A percentile compares a stretch with the other conserved stretches of the same genome.
These are phyloP conservation scores for Tenrec ecaudatus DNA, from an alignment of 2,113 vertebrate species.

Conservation along the genomic window DNA sequence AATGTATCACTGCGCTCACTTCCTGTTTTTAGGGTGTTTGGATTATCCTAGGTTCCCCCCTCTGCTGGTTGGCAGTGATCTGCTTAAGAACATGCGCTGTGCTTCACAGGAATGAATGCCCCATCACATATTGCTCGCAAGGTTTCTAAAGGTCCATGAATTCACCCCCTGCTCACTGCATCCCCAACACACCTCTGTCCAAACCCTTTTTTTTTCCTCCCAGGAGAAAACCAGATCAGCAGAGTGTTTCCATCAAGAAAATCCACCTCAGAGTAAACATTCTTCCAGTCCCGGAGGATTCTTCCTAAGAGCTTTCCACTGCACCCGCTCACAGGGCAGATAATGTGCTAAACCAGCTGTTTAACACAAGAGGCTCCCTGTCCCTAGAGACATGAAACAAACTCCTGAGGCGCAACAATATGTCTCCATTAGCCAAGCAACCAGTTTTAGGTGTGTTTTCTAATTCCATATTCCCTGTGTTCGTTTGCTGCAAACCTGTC, in stretches of 20 bases:
- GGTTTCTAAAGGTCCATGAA: background rate
- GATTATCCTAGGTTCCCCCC: background rate
- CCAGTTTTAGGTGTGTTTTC: slow-evolving; percentile 56
- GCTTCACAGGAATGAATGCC: background rate
- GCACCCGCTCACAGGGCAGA: slow-evolving; percentile 79
- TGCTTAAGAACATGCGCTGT: background rate
- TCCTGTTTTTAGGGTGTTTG: background rate
- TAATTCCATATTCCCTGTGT: slow-evolving; percentile 72
- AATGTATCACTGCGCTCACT: background rate
- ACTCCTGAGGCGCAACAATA: slow-evolving; percentile 68
- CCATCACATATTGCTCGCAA: background rate
- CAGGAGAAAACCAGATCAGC: slow-evolving; percentile 66
- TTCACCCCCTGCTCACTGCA: slow-evolving; percentile 34
- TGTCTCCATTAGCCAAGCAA: slow-evolving; percentile 73
- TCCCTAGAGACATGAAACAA: slow-evolving; percentile 78
- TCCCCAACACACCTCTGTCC: background rate
- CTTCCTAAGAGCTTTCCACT: slow-evolving; percentile 71
- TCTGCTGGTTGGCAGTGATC: background rate
- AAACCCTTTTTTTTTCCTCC: slow-evolving; percentile 54
- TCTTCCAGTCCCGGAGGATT: slow-evolving; percentile 77
- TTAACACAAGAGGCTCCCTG: slow-evolving; percentile 79
- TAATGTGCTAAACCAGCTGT: slow-evolving; percentile 84
- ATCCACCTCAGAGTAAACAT: slow-evolving; percentile 70
- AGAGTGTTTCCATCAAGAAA: slow-evolving; percentile 71
- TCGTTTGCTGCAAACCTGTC: slow-evolving; percentile 57